These are phyloP conservation scores for Ips nitidus DNA, from an alignment of 1,140 invertebrate species.

Conservation along the genomic window DNA sequence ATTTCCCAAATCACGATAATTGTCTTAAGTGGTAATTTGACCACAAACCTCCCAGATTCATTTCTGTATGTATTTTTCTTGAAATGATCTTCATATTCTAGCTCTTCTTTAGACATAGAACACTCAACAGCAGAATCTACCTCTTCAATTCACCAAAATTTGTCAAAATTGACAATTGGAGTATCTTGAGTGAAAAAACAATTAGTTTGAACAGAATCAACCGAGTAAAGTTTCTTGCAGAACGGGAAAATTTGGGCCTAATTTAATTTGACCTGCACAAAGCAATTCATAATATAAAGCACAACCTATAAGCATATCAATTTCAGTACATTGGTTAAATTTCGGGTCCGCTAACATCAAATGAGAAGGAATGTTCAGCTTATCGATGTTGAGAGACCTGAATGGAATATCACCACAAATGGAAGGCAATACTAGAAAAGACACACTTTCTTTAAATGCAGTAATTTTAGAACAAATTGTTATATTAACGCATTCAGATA, in stretches of 20 bases:
- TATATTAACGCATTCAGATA: no score
- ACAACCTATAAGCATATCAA: no score
- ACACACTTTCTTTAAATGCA: no score
- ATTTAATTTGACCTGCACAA: constrained; percentile 20
- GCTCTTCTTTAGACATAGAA: constrained; percentile 27
- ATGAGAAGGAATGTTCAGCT: no score
- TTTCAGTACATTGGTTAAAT: no score
- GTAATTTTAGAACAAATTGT: no score
- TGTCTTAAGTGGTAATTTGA: constrained; percentile 31
- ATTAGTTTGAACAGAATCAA: constrained; percentile 22
- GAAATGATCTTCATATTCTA: constrained; percentile 35
- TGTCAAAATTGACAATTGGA: constrained; percentile 8
- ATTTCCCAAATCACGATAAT: constrained; percentile 32
- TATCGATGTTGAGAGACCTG: no score
- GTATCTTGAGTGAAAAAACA: constrained; percentile 14
- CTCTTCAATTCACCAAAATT: constrained; percentile 27
- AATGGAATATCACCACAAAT: no score
- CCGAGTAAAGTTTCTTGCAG: constrained; percentile 45
- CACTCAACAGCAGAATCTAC: background rate
- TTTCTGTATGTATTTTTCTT: constrained; percentile 6
- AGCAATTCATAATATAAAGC: no score
- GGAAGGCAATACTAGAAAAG: no score
- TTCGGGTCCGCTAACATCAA: no score
- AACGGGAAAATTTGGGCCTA: constrained; percentile 35
- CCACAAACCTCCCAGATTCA: constrained; percentile 29